Base-by-base conservation (phyloP, 2,113 vertebrate species). In the Hucho hucho region DNA sequence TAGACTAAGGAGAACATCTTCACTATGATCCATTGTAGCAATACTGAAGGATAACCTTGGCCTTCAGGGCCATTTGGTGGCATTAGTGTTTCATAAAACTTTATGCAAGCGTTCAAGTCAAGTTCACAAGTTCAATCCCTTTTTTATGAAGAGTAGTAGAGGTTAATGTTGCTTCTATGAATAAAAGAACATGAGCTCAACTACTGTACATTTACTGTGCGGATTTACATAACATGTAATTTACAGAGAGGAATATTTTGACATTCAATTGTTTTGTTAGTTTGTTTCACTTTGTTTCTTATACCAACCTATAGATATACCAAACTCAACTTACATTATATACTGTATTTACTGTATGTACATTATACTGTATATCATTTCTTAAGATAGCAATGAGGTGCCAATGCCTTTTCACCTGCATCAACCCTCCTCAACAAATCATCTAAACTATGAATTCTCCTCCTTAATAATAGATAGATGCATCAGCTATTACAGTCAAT, bases 401-500 rank as follows among this genome's bases (percentile, higher is more conserved):
- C n/a, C 6, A 61, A 24, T 2, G 58, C 58, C 5, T 61, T 22
- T 61, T 61, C 20, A n/a, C n/a, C n/a, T 61, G n/a, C 58, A 56
- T 56, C 53, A 56, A 20, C 53, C 18, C 53, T 93, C 93, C 93
- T 92, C 93, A 94, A 94, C 92, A 94, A 94, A 94, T 93, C 90
- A 93, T 94, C 92, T 95, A 91, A 95, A 95, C 94, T 95, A 95
- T 95, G 94, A 93, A 94, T 94, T 93, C 93, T 92, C 91, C 7
- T 59, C 58, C 16, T 59, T n/a, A 59, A n/a, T 59, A 59, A 59
- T 59, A n/a, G 58, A 22, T 11, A 22, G 6, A 24, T 61, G 58
- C 58, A 61, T 61, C n/a, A 24, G 58, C 58, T 61, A n/a, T 61
- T n/a, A n/a, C 58, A 24, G n/a, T 61, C 58, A 61, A 61, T 61